phyloP scores from a whole-genome alignment of 2,113 vertebrate species.

The Excalfactoria chinensis region DNA sequence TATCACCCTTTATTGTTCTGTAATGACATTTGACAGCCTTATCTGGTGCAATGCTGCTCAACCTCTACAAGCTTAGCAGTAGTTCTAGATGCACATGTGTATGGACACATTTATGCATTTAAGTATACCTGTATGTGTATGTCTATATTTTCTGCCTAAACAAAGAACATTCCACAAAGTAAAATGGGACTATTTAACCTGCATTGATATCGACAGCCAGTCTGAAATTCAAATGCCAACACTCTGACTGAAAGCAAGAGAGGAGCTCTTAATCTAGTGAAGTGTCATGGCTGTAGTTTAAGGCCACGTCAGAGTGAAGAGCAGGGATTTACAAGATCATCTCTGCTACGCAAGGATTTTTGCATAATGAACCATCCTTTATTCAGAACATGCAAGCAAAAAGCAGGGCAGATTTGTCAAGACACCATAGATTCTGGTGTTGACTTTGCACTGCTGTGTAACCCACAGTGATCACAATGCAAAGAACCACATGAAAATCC shows the following conservation, averaged over 20 bases:
- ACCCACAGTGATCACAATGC: conserved; percentile 36
- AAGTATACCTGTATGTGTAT: rapidly evolving
- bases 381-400: neutral
- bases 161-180: neutral
- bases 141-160: neutral
- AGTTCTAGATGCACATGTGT: neutral
- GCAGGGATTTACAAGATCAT: conserved; percentile 16
- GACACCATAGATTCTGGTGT: neutral
- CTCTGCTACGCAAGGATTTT: neutral
- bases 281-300: conserved; percentile 9
- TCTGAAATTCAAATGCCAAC: neutral
- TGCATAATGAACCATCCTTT: conserved; percentile 20
- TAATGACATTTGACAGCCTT: conserved; percentile 1
- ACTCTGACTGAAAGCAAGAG: neutral
- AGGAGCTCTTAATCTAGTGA: neutral
- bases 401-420: conserved; percentile 17
- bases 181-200: neutral
- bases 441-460: conserved; percentile 26
- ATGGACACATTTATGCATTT: neutral
- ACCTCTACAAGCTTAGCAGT: neutral
- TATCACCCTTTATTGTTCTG: neutral
- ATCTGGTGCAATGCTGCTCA: neutral
- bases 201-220: neutral
- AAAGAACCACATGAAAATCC: conserved; percentile 12
- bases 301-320: conserved; percentile 28